Percentiles rank a stretch among this genome's conserved stretches.
Conservation (phyloP, 1,140 invertebrate genomes). For the Trichogramma pretiosum region DNA sequence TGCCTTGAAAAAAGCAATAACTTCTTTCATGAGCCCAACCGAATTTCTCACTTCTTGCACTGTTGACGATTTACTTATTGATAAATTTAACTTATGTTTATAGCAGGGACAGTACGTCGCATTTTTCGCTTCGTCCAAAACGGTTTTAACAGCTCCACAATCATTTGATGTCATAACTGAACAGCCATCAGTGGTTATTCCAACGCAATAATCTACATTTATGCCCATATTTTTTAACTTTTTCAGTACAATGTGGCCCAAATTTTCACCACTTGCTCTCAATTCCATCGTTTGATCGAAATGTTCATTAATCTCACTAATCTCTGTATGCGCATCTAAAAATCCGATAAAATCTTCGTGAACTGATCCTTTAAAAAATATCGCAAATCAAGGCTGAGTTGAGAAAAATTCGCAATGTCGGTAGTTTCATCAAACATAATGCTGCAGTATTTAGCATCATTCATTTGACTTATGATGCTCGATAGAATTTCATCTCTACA, state of each 20-base stretch:
- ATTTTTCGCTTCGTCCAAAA: slow-evolving; percentile 20
- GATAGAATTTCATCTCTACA: slow-evolving; percentile 22
- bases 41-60: slow-evolving; percentile 21
- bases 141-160: slow-evolving; percentile 19
- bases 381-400: slow-evolving; percentile 22
- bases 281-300: not conserved
- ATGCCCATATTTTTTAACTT: slow-evolving; percentile 17
- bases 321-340: slow-evolving; percentile 20
- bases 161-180: slow-evolving; percentile 23
- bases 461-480: slow-evolving; percentile 19
- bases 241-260: slow-evolving; percentile 18
- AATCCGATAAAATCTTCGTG: slow-evolving; percentile 25
- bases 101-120: slow-evolving; percentile 22
- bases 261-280: slow-evolving; percentile 10
- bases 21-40: slow-evolving; percentile 22
- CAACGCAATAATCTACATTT: slow-evolving; percentile 20
- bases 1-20: slow-evolving; percentile 22
- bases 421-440: slow-evolving; percentile 30
- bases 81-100: slow-evolving; percentile 26
- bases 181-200: slow-evolving; percentile 23
- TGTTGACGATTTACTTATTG: slow-evolving; percentile 19
- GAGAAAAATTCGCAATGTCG: slow-evolving; percentile 20
- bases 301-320: not conserved
- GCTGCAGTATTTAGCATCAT: slow-evolving; percentile 15
- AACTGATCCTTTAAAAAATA: slow-evolving; percentile 15